Conservation (phyloP, 2,888 invertebrate genomes). For the Drosophila austrosaltans region DNA sequence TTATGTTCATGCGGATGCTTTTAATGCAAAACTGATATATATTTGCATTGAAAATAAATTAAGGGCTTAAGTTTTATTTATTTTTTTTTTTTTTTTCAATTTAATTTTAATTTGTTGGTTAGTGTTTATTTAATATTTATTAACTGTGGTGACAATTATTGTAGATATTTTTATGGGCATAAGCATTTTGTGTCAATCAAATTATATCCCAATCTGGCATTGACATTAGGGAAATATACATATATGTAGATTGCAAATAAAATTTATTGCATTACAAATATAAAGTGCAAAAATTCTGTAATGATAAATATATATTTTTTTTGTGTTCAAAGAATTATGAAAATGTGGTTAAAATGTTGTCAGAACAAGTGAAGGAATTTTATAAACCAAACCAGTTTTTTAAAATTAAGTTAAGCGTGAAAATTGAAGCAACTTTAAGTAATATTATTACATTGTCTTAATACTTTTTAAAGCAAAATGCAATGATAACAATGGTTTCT, state of each 20-base stretch:
- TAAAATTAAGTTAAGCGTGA: no score
- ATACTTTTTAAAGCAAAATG: no score
- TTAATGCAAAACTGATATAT: background rate
- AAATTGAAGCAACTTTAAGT: no score
- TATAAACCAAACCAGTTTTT: no score
- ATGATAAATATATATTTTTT: background rate
- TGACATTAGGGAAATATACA: background rate
- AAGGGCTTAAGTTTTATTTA: slow-evolving; percentile 12
- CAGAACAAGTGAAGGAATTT: no score
- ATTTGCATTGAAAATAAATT: slow-evolving; percentile 25
- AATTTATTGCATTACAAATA: slow-evolving; percentile 1
- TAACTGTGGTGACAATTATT: background rate
- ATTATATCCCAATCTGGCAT: background rate
- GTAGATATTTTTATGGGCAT: background rate
- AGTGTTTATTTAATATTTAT: slow-evolving; percentile 3
- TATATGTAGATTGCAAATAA: background rate
- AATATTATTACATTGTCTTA: no score
- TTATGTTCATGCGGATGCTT: slow-evolving; percentile 16
- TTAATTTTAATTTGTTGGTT: background rate
- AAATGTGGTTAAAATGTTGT: background rate
- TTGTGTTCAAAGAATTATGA: background rate
- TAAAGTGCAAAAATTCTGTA: background rate
- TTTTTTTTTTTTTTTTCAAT: background rate
- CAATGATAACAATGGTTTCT: no score
- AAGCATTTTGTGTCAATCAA: background rate